Evolutionary conservation across 1,140 invertebrate genomes (phyloP).

Genomic region (Hylaeus volcanicus): DNA sequence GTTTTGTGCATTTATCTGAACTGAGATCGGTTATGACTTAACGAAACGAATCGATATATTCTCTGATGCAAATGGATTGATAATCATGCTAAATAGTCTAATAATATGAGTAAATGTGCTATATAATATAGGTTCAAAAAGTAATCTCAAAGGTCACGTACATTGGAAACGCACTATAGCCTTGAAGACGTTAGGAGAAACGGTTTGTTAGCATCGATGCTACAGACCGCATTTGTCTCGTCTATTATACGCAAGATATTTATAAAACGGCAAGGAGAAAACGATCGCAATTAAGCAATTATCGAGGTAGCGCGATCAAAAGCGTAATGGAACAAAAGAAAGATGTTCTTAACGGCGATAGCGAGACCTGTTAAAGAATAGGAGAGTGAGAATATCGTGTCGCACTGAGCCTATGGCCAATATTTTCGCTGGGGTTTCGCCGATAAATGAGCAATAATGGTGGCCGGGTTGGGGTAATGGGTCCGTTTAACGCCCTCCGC

Average conservation of each 20-base stretch:
- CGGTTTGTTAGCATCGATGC: background rate
- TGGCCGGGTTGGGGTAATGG: conserved; percentile 59
- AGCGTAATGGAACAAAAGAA: conserved; percentile 9
- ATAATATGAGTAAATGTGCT: no score
- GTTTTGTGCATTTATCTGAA: no score
- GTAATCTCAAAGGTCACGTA: no score
- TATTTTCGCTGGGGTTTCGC: conserved; percentile 60
- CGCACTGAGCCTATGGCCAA: conserved; percentile 56
- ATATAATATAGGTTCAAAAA: no score
- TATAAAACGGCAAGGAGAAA: background rate
- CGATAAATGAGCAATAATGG: conserved; percentile 71
- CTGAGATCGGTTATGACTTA: no score
- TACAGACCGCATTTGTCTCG: background rate
- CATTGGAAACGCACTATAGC: no score
- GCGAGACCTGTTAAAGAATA: conserved; percentile 20
- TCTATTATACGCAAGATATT: background rate
- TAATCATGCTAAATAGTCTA: no score
- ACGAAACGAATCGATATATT: no score
- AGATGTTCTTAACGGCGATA: conserved; percentile 15
- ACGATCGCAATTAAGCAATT: conserved; percentile 4
- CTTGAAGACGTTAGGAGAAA: background rate
- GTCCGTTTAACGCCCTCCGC: conserved; percentile 63
- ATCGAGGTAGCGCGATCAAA: background rate
- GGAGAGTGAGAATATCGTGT: conserved; percentile 36
- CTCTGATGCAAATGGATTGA: no score